Percentiles rank a stretch among this genome's conserved stretches.
phyloP scores from a whole-genome alignment of 1,140 invertebrate genomes.

The Probaryconus sp. region DNA sequence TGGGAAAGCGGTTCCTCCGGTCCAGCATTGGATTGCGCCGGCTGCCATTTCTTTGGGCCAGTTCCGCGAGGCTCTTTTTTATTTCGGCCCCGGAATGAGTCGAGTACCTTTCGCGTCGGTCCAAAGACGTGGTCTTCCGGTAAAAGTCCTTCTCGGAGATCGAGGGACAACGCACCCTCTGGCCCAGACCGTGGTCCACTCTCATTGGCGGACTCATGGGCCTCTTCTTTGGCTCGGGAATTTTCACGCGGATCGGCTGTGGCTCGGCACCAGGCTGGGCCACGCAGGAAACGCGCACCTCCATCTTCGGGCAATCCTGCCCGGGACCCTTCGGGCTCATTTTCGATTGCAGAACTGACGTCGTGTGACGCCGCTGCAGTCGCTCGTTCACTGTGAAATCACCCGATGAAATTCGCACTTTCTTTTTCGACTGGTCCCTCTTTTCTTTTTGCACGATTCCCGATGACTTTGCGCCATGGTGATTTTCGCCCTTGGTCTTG shows the following conservation, averaged over 20 bases:
- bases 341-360: slow-evolving; percentile 64
- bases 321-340: slow-evolving; percentile 74
- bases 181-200: slow-evolving; percentile 44
- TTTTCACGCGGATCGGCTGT: slow-evolving; percentile 71
- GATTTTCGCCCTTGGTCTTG: too few species aligned
- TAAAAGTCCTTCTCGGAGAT: slow-evolving; percentile 74
- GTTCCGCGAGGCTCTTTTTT: slow-evolving; percentile 65
- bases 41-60: slow-evolving; percentile 46
- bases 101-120: slow-evolving; percentile 71
- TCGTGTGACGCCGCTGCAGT: slow-evolving; percentile 71
- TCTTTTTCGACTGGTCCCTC: background rate
- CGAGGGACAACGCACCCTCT: slow-evolving; percentile 72
- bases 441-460: background rate
- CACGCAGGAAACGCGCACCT: slow-evolving; percentile 73
- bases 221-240: slow-evolving; percentile 74
- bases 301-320: slow-evolving; percentile 70
- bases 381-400: slow-evolving; percentile 67
- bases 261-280: slow-evolving; percentile 70
- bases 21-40: slow-evolving; percentile 64
- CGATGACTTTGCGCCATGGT: background rate
- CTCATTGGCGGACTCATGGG: slow-evolving; percentile 66
- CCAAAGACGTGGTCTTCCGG: slow-evolving; percentile 68
- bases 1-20: slow-evolving; percentile 70
- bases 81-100: slow-evolving; percentile 74
- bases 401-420: slow-evolving; percentile 12